These are phyloP conservation scores for Odontocolon sp. DNA, from an alignment of 2,888 invertebrate species.

Conservation along the genomic window DNA sequence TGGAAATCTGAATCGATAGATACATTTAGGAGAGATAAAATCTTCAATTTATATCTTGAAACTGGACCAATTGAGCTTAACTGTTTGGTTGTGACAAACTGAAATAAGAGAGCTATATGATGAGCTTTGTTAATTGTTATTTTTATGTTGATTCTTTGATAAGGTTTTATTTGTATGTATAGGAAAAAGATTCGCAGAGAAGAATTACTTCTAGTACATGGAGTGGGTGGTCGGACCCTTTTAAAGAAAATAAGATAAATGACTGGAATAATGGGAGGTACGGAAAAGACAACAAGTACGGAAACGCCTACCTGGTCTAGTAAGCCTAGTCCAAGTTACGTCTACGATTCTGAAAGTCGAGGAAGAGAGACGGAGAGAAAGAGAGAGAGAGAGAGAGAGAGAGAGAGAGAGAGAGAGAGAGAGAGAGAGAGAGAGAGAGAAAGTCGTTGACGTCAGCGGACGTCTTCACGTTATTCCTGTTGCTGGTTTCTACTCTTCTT, in stretches of 20 bases:
- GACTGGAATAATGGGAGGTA: constrained; percentile 19
- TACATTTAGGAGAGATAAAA: too few species aligned
- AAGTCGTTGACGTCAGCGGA: constrained; percentile 11
- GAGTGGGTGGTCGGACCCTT: constrained; percentile 13
- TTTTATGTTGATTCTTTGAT: too few species aligned
- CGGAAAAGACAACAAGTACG: constrained; percentile 8
- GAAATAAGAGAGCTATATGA: too few species aligned
- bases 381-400: constrained; percentile 47
- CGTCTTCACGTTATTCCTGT: not conserved
- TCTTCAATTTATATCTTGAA: too few species aligned
- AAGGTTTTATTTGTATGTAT: too few species aligned
- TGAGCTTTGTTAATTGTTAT: too few species aligned
- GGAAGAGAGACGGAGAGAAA: not conserved
- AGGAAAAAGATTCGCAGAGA: too few species aligned
- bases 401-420: constrained; percentile 51
- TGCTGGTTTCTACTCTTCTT: not conserved
- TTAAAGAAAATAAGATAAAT: constrained; percentile 44
- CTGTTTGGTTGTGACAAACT: too few species aligned
- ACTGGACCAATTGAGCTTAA: too few species aligned
- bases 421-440: constrained; percentile 53
- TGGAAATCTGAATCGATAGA: too few species aligned
- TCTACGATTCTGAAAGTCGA: constrained; percentile 5
- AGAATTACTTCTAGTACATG: not conserved
- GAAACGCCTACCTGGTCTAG: constrained; percentile 5
- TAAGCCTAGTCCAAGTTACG: not conserved